phyloP scores from a whole-genome alignment of 2,113 vertebrate genomes.

The Pseudois nayaur region DNA sequence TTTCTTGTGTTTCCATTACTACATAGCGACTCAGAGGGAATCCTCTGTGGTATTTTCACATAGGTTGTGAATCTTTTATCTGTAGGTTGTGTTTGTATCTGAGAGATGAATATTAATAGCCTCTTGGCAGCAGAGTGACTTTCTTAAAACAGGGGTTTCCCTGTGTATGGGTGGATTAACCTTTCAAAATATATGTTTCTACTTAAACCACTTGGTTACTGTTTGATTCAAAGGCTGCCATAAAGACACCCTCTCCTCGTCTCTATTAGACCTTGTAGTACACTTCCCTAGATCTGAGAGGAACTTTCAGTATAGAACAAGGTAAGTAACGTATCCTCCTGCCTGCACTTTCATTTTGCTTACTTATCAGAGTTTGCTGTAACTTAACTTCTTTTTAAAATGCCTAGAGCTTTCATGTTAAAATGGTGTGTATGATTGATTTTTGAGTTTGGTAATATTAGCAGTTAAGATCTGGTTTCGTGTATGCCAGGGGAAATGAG shows the following conservation, averaged over 20 bases:
- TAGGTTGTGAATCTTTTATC: conserved; percentile 68
- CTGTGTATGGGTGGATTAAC: conserved; percentile 77
- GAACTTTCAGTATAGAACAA: conserved; percentile 40
- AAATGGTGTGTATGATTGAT: neutral
- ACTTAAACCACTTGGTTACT: conserved; percentile 74
- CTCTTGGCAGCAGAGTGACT: neutral
- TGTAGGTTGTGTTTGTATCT: conserved; percentile 72
- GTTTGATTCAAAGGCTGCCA: conserved; percentile 73
- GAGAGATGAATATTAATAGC: conserved; percentile 70
- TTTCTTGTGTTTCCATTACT: conserved; percentile 75
- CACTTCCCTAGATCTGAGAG: conserved; percentile 9
- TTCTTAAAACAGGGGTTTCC: conserved; percentile 81
- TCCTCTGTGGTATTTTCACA: conserved; percentile 79
- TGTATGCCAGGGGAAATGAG: no score
- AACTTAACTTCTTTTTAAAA: neutral
- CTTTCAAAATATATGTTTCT: conserved; percentile 73
- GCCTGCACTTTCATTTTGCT: conserved; percentile 23
- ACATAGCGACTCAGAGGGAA: conserved; percentile 78
- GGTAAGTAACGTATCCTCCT: conserved; percentile 72
- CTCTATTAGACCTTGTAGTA: neutral
- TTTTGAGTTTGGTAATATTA: neutral
- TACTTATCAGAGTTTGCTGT: neutral
- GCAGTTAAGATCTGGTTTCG: neutral
- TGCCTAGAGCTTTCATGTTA: neutral
- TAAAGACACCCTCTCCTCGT: neutral